phyloP scores from a whole-genome alignment of 2,113 vertebrate genomes.

The Clarias batrachus region DNA sequence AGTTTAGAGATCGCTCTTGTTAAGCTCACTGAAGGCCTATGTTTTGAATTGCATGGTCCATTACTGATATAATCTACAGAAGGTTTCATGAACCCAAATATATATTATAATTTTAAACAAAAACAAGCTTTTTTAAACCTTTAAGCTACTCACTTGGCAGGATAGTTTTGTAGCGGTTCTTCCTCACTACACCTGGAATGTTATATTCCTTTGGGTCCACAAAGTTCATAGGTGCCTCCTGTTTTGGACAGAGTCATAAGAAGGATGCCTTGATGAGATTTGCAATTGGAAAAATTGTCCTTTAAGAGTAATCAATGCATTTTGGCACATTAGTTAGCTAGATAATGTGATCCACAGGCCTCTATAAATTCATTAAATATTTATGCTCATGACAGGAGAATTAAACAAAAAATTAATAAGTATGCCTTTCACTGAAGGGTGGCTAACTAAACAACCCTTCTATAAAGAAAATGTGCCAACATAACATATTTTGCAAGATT shows the following conservation, averaged over 20 bases:
- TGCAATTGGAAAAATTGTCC: background rate
- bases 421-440: background rate
- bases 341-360: background rate
- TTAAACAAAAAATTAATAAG: background rate
- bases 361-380: background rate
- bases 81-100: background rate
- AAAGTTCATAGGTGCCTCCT: slow-evolving; percentile 99
- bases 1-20: too few species aligned
- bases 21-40: too few species aligned
- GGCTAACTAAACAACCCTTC: background rate
- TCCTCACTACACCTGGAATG: slow-evolving; percentile 94
- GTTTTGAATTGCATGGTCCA: too few species aligned
- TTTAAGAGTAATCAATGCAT: background rate
- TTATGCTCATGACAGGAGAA: background rate
- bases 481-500: background rate
- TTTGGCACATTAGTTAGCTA: background rate
- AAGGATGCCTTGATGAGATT: background rate
- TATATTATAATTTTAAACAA: background rate
- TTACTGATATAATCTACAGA: background rate
- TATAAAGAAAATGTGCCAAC: background rate
- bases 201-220: slow-evolving; percentile 97
- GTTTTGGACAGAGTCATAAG: slow-evolving; percentile 59
- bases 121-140: too few species aligned
- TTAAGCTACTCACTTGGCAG: slow-evolving; percentile 87
- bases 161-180: slow-evolving; percentile 98